phyloP scores from a whole-genome alignment of 2,113 vertebrate species.

The Nematolebias whitei region DNA sequence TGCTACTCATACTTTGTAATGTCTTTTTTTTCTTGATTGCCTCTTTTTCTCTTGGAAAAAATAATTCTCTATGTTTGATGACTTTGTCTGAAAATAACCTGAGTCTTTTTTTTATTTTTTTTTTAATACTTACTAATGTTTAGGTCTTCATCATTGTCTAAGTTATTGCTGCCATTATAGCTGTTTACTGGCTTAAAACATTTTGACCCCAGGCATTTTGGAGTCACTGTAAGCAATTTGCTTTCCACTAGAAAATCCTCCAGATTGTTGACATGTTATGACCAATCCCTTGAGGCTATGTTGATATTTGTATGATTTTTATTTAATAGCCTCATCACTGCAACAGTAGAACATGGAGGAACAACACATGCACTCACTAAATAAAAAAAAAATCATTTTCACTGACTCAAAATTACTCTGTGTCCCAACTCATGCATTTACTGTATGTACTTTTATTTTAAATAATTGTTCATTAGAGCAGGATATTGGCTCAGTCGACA shows the following conservation, averaged over 20 bases:
- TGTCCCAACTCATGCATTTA: no score
- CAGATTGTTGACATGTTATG: constrained; percentile 1
- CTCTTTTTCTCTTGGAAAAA: no score
- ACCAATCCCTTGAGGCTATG: constrained; percentile 1
- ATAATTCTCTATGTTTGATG: not conserved
- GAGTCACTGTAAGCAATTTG: not conserved
- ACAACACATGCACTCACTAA: not conserved
- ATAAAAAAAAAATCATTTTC: not conserved
- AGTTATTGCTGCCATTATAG: not conserved
- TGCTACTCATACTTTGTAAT: no score
- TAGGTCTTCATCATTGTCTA: not conserved
- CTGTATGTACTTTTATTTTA: no score
- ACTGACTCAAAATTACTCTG: not conserved
- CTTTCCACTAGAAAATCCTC: not conserved
- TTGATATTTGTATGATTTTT: not conserved
- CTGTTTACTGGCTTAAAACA: constrained; percentile 1
- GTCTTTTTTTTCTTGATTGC: not conserved
- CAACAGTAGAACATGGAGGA: not conserved
- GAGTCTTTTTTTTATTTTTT: not conserved
- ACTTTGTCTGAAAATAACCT: not conserved
- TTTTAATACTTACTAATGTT: not conserved
- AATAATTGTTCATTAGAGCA: no score
- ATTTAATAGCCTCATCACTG: not conserved
- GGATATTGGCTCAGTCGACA: no score
- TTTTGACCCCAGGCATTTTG: not conserved